phyloP scores from a whole-genome alignment of 2,888 invertebrate genomes.

The Podotricha telesiphe region DNA sequence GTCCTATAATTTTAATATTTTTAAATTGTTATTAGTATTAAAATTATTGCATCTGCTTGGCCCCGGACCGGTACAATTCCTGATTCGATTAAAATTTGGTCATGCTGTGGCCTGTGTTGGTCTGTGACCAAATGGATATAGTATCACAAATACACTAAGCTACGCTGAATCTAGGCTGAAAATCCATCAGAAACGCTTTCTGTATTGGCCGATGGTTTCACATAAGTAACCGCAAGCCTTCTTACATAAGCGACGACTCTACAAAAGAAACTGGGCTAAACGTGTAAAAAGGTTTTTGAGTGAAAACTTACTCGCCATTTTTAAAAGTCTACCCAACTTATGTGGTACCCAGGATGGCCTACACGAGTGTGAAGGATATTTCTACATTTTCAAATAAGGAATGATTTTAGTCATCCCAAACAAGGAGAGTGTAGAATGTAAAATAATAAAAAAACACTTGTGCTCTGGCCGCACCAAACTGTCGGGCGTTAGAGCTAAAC shows the following conservation, averaged over 20 bases:
- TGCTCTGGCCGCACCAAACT: constrained; percentile 8
- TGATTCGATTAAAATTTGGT: too few species aligned
- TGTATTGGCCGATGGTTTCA: background rate
- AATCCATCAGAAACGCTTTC: background rate
- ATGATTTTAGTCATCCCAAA: background rate
- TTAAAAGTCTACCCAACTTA: background rate
- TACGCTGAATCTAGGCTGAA: too few species aligned
- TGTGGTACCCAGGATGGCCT: background rate
- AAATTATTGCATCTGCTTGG: too few species aligned
- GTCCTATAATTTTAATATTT: too few species aligned
- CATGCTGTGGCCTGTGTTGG: too few species aligned
- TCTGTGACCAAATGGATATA: background rate
- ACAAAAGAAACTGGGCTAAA: background rate
- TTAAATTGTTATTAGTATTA: too few species aligned
- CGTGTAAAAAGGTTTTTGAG: too few species aligned
- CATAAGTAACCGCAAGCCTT: background rate
- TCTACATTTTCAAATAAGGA: background rate
- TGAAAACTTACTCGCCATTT: background rate
- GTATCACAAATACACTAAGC: too few species aligned
- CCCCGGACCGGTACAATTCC: too few species aligned
- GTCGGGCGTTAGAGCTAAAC: background rate
- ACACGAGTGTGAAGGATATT: background rate
- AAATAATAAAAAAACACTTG: background rate
- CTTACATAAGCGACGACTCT: background rate
- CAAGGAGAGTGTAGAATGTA: background rate